Evolutionary conservation across 2,113 vertebrate genomes (phyloP).

Genomic region (Fukomys damarensis): DNA sequence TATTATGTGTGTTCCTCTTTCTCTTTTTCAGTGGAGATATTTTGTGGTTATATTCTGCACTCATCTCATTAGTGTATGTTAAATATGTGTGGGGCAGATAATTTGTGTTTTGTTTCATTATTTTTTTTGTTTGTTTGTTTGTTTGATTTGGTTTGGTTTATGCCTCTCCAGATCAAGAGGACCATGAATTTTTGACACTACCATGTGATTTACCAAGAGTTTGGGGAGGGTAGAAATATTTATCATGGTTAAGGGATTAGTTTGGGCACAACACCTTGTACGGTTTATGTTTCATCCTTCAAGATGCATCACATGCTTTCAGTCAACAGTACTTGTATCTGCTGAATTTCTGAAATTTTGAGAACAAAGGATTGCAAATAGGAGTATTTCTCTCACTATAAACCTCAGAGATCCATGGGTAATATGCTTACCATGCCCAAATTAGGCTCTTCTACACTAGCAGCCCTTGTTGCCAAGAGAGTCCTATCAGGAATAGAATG

Average conservation of each 20-base stretch:
- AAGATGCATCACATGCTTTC: background rate
- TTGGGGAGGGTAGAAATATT: background rate
- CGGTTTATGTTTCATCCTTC: background rate
- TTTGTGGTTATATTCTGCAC: background rate
- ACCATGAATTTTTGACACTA: background rate
- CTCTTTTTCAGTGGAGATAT: background rate
- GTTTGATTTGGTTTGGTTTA: background rate
- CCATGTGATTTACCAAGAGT: background rate
- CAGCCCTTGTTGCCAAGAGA: background rate
- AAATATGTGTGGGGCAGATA: background rate
- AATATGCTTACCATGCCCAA: background rate
- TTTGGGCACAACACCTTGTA: background rate
- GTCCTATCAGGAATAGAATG: background rate
- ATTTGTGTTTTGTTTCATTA: background rate
- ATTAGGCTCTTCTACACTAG: background rate
- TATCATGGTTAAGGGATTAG: background rate
- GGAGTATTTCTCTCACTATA: background rate
- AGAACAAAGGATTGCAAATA: background rate
- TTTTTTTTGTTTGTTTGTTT: background rate
- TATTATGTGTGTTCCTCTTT: background rate
- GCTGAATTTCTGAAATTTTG: background rate
- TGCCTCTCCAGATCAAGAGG: background rate
- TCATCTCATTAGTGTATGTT: background rate
- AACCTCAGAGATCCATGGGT: background rate
- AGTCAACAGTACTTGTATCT: background rate